These are phyloP conservation scores for Galleria mellonella DNA, from an alignment of 1,140 invertebrate genomes.

Conservation along the genomic window DNA sequence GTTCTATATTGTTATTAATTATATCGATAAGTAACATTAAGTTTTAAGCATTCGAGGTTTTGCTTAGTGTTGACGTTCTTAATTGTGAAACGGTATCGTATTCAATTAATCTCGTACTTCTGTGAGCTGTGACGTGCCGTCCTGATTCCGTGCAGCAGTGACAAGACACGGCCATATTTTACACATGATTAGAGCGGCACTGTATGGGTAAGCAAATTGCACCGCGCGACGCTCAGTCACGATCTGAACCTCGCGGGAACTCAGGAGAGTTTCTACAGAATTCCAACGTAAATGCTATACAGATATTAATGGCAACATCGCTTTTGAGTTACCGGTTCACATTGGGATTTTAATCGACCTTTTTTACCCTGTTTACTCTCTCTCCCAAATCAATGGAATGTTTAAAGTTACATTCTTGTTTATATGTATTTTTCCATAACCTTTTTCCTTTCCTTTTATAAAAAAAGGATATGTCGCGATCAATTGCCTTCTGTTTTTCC, in stretches of 20 bases:
- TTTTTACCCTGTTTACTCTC: neutral
- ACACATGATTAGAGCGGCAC: conserved; percentile 70
- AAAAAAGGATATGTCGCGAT: no score
- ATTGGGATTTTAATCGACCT: conserved; percentile 8
- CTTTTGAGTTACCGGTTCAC: conserved; percentile 20
- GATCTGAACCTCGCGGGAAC: conserved; percentile 67
- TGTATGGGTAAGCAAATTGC: conserved; percentile 72
- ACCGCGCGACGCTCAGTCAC: conserved; percentile 62
- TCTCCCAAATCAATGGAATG: no score
- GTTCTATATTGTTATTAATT: neutral
- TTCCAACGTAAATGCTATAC: conserved; percentile 66
- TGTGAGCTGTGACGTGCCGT: conserved; percentile 58
- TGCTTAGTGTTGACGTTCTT: conserved; percentile 23
- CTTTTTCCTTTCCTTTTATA: no score
- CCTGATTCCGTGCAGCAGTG: conserved; percentile 52
- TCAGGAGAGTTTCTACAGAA: conserved; percentile 63
- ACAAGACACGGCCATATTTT: conserved; percentile 67
- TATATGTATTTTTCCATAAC: no score
- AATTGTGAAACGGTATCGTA: conserved; percentile 49
- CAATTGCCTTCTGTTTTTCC: no score
- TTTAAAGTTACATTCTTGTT: no score
- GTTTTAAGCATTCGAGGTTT: neutral
- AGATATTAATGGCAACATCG: conserved; percentile 61
- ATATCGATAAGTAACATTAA: neutral
- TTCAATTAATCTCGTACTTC: conserved; percentile 58